Percentiles rank a stretch among this genome's conserved stretches.
These are phyloP conservation scores for Mus minutoides DNA, from an alignment of 2,797 vertebrate genomes.

Conservation along the genomic window DNA sequence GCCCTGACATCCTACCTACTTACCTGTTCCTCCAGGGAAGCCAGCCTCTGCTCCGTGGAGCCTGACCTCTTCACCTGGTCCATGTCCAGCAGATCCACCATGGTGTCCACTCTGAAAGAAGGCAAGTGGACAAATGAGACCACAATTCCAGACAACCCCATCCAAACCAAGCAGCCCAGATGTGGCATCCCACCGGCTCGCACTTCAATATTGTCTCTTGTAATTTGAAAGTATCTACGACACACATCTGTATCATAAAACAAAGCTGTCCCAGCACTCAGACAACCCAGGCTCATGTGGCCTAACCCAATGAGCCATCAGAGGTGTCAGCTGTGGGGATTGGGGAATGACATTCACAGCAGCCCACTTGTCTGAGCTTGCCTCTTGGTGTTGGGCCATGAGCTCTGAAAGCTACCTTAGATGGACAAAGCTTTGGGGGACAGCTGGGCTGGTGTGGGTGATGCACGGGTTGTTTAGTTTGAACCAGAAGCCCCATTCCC, in stretches of 20 bases:
- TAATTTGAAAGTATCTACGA: background rate
- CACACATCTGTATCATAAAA: accelerated
- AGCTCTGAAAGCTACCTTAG: background rate
- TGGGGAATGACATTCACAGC: no score
- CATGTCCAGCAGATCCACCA: conserved; percentile 90
- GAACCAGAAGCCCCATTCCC: background rate
- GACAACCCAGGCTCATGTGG: background rate
- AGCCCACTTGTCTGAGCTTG: no score
- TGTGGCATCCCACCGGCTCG: accelerated
- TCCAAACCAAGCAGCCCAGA: background rate
- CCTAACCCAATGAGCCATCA: background rate
- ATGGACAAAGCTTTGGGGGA: no score
- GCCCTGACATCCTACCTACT: background rate
- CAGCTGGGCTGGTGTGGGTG: accelerated
- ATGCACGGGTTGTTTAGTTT: background rate
- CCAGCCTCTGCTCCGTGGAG: conserved; percentile 87
- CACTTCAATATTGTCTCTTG: background rate
- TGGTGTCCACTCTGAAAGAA: conserved; percentile 88
- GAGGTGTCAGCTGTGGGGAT: background rate
- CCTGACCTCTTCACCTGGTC: conserved; percentile 87
- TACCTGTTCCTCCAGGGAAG: conserved; percentile 94
- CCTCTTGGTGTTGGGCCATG: no score
- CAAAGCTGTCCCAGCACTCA: accelerated
- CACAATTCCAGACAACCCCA: accelerated
- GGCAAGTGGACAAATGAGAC: accelerated